phyloP scores from a whole-genome alignment of 2,797 vertebrate genomes.

The Mus spretus region DNA sequence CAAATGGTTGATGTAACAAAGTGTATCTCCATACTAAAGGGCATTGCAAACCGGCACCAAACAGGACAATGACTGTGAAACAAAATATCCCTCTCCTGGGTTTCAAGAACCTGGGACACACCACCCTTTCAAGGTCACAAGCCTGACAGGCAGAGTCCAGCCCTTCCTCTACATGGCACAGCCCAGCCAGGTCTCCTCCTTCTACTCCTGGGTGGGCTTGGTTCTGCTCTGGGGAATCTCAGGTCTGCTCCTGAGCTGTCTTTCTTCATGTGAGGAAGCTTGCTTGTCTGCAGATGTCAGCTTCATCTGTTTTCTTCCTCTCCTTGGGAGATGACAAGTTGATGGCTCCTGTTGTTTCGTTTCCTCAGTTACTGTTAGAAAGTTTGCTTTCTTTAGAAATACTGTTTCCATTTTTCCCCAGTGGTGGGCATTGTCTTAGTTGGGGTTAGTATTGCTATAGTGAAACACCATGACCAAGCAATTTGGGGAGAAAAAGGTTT shows the following conservation, averaged over 20 bases:
- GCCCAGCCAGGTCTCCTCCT: background rate
- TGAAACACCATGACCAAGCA: too few species aligned
- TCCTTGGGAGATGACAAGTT: background rate
- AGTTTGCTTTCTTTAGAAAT: background rate
- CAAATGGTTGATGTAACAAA: background rate
- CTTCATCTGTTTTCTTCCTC: background rate
- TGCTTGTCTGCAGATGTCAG: background rate
- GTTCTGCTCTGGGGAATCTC: background rate
- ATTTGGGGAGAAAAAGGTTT: background rate
- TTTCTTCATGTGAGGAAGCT: background rate
- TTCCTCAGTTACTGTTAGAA: background rate
- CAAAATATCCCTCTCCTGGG: background rate
- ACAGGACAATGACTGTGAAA: background rate
- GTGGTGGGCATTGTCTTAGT: background rate
- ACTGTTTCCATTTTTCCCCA: background rate
- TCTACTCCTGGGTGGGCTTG: too few species aligned
- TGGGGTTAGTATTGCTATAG: background rate
- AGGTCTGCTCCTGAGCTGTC: accelerated
- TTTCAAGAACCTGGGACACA: too few species aligned
- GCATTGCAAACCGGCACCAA: background rate
- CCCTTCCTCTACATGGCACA: background rate
- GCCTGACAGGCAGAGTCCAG: background rate
- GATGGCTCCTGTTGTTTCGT: too few species aligned
- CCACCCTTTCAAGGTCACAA: background rate
- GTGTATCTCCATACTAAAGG: accelerated